Conservation (phyloP, 2,888 invertebrate genomes). For the Operophtera brumata region DNA sequence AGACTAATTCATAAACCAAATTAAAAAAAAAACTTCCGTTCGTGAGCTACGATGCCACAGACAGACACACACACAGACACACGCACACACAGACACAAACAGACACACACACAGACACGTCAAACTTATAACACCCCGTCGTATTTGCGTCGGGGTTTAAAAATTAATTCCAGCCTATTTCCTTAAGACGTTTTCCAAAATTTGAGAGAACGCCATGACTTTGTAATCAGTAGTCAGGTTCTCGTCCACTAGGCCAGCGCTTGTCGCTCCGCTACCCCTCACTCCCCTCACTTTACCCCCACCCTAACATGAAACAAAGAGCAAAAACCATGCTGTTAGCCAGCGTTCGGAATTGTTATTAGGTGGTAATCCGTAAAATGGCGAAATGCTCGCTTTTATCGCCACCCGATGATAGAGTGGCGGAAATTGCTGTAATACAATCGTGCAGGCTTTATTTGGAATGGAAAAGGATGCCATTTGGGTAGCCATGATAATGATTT, state of each 20-base stretch:
- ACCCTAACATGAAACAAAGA: constrained; percentile 9
- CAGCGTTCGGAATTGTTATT: constrained; percentile 11
- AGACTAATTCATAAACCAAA: too few relatives aligned
- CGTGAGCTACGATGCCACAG: too few relatives aligned
- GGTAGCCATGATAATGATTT: constrained; percentile 1
- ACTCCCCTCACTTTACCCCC: background rate
- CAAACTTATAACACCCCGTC: too few relatives aligned
- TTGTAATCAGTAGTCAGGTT: too few relatives aligned
- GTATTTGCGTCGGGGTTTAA: too few relatives aligned
- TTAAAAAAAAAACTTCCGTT: too few relatives aligned
- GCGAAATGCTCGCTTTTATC: constrained; percentile 7
- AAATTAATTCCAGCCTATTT: too few relatives aligned
- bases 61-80: too few relatives aligned
- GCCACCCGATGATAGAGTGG: constrained; percentile 9
- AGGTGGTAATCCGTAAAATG: constrained; percentile 11
- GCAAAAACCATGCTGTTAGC: constrained; percentile 9
- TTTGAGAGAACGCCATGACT: too few relatives aligned
- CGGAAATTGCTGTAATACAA: constrained; percentile 4
- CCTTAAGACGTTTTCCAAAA: too few relatives aligned
- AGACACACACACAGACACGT: too few relatives aligned
- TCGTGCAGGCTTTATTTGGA: background rate
- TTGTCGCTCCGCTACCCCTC: background rate
- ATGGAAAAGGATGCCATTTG: background rate
- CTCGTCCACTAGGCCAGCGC: background rate
- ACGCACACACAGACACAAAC: too few relatives aligned